Base-by-base conservation (phyloP, 2,888 invertebrate genomes). In the Tryphoninae sp. region DNA sequence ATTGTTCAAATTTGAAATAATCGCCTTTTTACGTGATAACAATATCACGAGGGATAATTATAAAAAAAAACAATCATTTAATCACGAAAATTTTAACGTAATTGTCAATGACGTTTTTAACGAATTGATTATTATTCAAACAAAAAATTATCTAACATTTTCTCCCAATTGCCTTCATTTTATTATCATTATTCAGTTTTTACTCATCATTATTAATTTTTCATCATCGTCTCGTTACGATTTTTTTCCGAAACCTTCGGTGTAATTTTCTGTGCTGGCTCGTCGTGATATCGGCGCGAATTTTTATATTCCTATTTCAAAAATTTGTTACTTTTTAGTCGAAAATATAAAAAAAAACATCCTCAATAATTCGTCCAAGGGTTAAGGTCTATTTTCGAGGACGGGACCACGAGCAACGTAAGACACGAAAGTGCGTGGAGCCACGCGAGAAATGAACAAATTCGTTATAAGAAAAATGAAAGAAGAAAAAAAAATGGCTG, bases 341-440 rank as follows among this genome's bases (percentile, higher is more conserved):
- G 2, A 19, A 7, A 42, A 62, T 23, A 42, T 22, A 26, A n/a
- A 33, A 33, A 33, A 61, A 61, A 33, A 33, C 33, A 61, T 11
- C 13, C 9, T 19, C 22, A 26, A 26, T 4, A 3, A n/a, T 23
- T 13, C 33, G 26, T 13, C 19, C 22, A 11, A 11, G 2, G 0
- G 16, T 40, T 45, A 22, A 51, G 49, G 45, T 58, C 53, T 40
- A 33, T 76, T 55, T 26, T 51, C 22, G 62, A 55, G 53, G 61
- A 13, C 40, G 69, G 64, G 64, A 64, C 74, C 55, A 65, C 42
- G 23, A 55, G 33, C n/a, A 2, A 45, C 67, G 59, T 53, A 80
- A 53, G 40, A 67, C 40, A 69, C 51, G 45, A 69, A 74, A 68
- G 55, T 19, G 19, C 19, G 16, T 19, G 58, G 42, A 9, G 4